Percentiles rank a stretch among this genome's conserved stretches.
phyloP scores from a whole-genome alignment of 2,888 invertebrate genomes.

The Plebejus anna region DNA sequence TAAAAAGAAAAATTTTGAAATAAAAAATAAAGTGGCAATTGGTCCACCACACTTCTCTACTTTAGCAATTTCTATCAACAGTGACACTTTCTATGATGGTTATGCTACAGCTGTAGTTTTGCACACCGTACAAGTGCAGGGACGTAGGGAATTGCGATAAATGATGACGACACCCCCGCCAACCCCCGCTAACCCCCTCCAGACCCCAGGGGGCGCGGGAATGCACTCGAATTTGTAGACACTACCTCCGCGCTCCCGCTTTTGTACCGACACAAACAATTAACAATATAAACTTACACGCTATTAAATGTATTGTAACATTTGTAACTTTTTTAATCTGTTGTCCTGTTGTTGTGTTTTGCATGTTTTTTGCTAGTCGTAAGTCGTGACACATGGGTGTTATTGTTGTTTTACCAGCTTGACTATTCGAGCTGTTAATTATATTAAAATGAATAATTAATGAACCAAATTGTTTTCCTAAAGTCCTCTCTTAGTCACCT shows the following conservation, averaged over 20 bases:
- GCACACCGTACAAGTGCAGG: slow-evolving; percentile 55
- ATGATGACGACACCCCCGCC: slow-evolving; percentile 58
- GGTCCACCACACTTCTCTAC: neutral
- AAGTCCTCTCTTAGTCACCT: too few species aligned
- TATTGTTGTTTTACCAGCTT: too few species aligned
- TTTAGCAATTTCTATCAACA: too few species aligned
- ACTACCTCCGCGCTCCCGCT: slow-evolving; percentile 53
- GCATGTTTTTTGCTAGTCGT: slow-evolving; percentile 21
- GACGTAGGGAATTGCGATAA: slow-evolving; percentile 73
- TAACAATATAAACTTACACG: slow-evolving; percentile 30
- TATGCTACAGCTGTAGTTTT: neutral
- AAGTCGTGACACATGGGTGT: too few species aligned
- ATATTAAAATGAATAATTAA: too few species aligned
- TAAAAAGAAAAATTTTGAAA: too few species aligned
- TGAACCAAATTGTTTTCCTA: too few species aligned
- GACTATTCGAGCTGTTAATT: too few species aligned
- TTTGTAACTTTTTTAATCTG: neutral
- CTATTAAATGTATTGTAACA: slow-evolving; percentile 4
- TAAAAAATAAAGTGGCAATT: too few species aligned
- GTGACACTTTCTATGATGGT: neutral
- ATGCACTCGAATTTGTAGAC: slow-evolving; percentile 68
- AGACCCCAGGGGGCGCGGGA: slow-evolving; percentile 68
- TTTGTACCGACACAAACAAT: slow-evolving; percentile 44
- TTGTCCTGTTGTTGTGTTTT: neutral
- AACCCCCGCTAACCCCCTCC: slow-evolving; percentile 53